Percentiles rank a stretch among this genome's conserved stretches.
Conservation (phyloP, 23 tunicate species). For the Ciona savignyi region DNA sequence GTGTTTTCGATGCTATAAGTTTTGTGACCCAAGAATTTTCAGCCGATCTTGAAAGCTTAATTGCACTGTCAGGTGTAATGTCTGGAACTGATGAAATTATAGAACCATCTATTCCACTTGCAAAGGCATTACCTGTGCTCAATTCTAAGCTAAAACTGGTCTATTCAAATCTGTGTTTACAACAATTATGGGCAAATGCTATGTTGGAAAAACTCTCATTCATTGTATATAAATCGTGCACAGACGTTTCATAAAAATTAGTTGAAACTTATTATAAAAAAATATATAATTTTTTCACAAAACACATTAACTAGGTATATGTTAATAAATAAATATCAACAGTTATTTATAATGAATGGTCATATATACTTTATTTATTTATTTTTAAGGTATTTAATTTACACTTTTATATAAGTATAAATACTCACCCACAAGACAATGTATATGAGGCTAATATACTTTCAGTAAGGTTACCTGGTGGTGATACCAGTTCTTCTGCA, state of each 20-base stretch:
- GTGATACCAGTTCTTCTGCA: too few relatives aligned
- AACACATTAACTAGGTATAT: too few relatives aligned
- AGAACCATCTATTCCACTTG: conserved; percentile 39
- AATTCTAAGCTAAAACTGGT: conserved; percentile 29
- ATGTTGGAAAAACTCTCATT: conserved; percentile 17
- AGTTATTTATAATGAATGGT: too few relatives aligned
- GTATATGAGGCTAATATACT: too few relatives aligned
- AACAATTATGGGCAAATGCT: conserved; percentile 21
- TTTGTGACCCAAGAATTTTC: conserved; percentile 16
- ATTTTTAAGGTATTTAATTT: too few relatives aligned
- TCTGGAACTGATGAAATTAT: neutral
- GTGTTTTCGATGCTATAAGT: conserved; percentile 22
- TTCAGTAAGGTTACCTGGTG: too few relatives aligned
- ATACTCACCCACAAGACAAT: too few relatives aligned
- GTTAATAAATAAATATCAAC: too few relatives aligned
- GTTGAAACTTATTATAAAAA: conserved; percentile 25
- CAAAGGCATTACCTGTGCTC: conserved; percentile 57
- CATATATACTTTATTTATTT: too few relatives aligned
- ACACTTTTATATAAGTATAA: too few relatives aligned
- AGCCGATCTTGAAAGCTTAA: neutral
- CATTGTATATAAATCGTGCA: too few relatives aligned
- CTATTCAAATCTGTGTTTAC: conserved; percentile 10
- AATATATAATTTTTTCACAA: too few relatives aligned
- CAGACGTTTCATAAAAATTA: conserved; percentile 32
- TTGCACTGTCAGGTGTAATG: neutral